These are phyloP conservation scores for Leptogaster cylindrica DNA, from an alignment of 2,888 invertebrate species.

Conservation along the genomic window DNA sequence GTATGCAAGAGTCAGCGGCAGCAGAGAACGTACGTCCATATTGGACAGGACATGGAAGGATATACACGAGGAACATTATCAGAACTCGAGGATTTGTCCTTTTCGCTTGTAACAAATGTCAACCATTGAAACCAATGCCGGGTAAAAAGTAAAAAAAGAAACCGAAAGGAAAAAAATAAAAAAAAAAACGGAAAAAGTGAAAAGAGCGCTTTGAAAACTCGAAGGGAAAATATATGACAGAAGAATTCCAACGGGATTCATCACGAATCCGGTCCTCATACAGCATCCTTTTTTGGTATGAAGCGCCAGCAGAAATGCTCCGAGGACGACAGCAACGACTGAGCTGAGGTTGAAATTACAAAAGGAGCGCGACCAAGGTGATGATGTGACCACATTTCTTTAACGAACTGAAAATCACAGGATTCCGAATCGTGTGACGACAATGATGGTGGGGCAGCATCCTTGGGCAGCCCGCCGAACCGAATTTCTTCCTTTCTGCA, in stretches of 20 bases:
- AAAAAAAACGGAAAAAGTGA: constrained; percentile 16
- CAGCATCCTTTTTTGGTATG: no score
- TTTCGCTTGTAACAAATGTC: constrained; percentile 48
- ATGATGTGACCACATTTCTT: constrained; percentile 40
- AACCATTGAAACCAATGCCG: constrained; percentile 41
- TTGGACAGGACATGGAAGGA: constrained; percentile 44
- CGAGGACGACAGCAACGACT: not conserved
- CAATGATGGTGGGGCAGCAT: constrained; percentile 12
- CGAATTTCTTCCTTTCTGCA: constrained; percentile 17
- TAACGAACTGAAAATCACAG: constrained; percentile 41
- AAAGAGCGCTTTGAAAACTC: no score
- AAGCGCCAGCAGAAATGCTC: constrained; percentile 22
- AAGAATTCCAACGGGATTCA: constrained; percentile 20
- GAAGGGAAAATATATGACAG: constrained; percentile 33
- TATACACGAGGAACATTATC: constrained; percentile 47
- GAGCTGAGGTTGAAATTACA: not conserved
- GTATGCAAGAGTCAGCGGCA: not conserved
- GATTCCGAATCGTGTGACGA: not conserved
- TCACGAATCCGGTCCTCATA: no score
- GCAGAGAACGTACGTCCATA: constrained; percentile 26
- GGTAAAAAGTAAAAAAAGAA: not conserved
- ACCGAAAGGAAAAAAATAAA: not conserved
- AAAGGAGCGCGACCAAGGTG: constrained; percentile 32
- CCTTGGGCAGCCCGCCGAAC: constrained; percentile 30
- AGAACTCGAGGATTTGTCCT: constrained; percentile 48